Conservation (phyloP, 2,113 vertebrate genomes). For the Rhodinocichla rosea region DNA sequence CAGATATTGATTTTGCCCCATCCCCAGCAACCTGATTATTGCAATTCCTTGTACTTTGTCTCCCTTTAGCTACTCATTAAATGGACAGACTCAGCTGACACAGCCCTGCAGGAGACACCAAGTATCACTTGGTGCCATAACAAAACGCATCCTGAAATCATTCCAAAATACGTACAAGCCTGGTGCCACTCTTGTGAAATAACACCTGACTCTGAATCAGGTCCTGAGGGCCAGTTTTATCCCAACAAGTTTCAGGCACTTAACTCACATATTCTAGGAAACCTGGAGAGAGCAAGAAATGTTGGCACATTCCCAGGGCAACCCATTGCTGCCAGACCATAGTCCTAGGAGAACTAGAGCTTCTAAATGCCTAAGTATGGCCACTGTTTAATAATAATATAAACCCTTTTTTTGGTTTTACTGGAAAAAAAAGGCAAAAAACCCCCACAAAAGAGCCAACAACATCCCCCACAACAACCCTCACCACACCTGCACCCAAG, state of each 20-base stretch:
- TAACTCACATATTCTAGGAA: neutral
- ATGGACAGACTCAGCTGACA: neutral
- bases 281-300: neutral
- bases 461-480: neutral
- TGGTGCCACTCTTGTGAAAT: neutral
- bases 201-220: neutral
- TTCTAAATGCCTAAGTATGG: neutral
- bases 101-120: neutral
- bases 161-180: neutral
- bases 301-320: neutral
- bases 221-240: neutral
- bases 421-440: neutral
- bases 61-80: conserved; percentile 35
- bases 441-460: neutral
- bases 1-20: conserved; percentile 16
- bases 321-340: neutral
- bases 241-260: neutral
- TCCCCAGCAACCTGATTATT: conserved; percentile 31
- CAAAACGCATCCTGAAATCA: neutral
- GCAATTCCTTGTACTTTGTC: conserved; percentile 10
- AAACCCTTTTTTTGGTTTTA: neutral
- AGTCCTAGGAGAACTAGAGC: neutral
- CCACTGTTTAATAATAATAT: neutral
- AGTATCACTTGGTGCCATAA: neutral
- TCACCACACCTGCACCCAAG: neutral